These are phyloP conservation scores for Diachrysia chrysitis DNA, from an alignment of 2,888 invertebrate genomes.

Conservation along the genomic window DNA sequence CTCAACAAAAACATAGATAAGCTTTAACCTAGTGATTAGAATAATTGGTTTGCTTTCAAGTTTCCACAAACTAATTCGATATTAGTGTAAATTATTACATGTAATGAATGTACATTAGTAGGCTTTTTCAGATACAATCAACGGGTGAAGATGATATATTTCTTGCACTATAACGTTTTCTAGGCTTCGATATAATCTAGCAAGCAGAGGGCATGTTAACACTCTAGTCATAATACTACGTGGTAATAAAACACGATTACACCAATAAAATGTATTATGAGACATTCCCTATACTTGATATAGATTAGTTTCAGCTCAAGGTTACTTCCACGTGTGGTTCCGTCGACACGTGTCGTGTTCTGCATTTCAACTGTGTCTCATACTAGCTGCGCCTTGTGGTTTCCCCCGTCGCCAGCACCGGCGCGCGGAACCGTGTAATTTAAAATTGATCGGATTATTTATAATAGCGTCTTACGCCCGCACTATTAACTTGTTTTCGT, in stretches of 20 bases:
- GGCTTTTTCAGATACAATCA: too few species aligned
- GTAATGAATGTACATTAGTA: too few species aligned
- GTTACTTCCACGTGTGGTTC: conserved; percentile 1
- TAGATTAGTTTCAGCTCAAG: background rate
- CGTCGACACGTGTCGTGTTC: background rate
- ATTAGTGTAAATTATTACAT: too few species aligned
- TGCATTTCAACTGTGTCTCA: background rate
- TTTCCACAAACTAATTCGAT: too few species aligned
- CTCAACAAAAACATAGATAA: too few species aligned
- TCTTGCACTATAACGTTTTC: too few species aligned
- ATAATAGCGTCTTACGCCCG: background rate
- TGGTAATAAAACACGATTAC: conserved; percentile 3
- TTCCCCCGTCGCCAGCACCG: too few species aligned
- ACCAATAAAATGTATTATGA: background rate
- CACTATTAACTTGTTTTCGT: background rate
- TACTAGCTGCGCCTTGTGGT: background rate
- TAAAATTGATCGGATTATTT: background rate
- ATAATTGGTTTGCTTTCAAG: too few species aligned
- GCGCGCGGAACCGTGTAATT: too few species aligned
- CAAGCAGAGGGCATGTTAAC: too few species aligned
- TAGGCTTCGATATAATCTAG: background rate
- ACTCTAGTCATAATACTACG: background rate
- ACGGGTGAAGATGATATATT: too few species aligned
- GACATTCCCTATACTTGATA: background rate
- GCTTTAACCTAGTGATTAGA: too few species aligned